A percentile compares a stretch with the other conserved stretches of the same genome.
phyloP scores from a whole-genome alignment of 2,113 vertebrate genomes.

The Prolemur simus region DNA sequence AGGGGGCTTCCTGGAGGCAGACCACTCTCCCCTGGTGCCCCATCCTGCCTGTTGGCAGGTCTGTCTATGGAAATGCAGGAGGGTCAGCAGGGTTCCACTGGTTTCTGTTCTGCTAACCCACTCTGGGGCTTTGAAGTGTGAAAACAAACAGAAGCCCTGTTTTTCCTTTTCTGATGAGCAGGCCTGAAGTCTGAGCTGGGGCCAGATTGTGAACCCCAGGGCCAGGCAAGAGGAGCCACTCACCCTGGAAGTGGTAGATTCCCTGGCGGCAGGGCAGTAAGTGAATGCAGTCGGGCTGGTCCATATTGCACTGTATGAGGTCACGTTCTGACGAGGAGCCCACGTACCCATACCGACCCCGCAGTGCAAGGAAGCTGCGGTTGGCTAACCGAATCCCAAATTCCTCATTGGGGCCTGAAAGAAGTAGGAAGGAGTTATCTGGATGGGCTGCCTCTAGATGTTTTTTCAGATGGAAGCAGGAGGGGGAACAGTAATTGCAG shows the following conservation, averaged over 20 bases:
- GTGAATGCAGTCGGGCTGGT: slow-evolving; percentile 75
- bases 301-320: slow-evolving; percentile 73
- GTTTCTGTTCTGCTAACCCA: background rate
- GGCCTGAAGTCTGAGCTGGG: background rate
- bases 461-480: background rate
- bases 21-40: background rate
- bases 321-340: slow-evolving; percentile 46
- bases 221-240: background rate
- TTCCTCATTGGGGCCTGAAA: slow-evolving; percentile 75
- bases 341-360: slow-evolving; percentile 78
- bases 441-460: background rate
- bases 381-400: slow-evolving; percentile 78
- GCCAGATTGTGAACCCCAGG: background rate
- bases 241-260: slow-evolving; percentile 81
- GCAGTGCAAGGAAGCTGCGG: slow-evolving; percentile 74
- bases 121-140: background rate
- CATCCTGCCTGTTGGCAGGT: background rate
- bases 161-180: background rate
- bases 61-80: background rate
- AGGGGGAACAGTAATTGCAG: background rate
- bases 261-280: slow-evolving; percentile 74
- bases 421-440: background rate
- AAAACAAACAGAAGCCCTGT: background rate
- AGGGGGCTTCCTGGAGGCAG: background rate
- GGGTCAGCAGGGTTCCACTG: too few species aligned